Evolutionary conservation across 92 coral and sea anemone species (phyloP).

Genomic region (Phenganax subtilis): DNA sequence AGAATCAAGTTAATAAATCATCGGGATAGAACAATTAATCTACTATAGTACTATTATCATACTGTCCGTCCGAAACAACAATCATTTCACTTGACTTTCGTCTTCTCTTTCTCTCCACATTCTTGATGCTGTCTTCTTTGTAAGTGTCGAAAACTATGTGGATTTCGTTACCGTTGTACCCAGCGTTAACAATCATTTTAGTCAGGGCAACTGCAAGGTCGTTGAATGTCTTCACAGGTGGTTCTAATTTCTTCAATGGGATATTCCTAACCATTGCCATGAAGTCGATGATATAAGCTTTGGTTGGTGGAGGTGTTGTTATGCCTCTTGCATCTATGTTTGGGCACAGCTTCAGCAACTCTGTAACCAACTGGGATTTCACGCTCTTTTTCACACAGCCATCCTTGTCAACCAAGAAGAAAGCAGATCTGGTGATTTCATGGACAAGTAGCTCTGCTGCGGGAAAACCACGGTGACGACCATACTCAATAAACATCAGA

Average conservation of each 20-base stretch:
- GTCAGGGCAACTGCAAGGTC: slow-evolving; percentile 11
- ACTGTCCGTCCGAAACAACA: background rate
- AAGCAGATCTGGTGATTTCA: slow-evolving; percentile 11
- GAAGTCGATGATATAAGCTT: slow-evolving; percentile 1
- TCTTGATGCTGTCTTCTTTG: slow-evolving; percentile 17
- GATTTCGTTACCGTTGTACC: slow-evolving; percentile 2
- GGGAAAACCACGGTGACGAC: slow-evolving; percentile 14
- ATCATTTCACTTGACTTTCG: slow-evolving; percentile 1
- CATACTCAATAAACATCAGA: slow-evolving; percentile 30
- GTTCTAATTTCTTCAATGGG: slow-evolving; percentile 8
- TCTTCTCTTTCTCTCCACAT: slow-evolving; percentile 20
- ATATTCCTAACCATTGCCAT: slow-evolving; percentile 14
- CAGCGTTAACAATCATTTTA: slow-evolving; percentile 11
- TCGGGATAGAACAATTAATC: too few species aligned
- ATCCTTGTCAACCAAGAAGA: slow-evolving; percentile 22
- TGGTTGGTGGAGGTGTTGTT: slow-evolving; percentile 4
- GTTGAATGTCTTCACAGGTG: slow-evolving; percentile 15
- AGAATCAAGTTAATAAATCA: too few species aligned
- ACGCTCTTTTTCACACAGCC: slow-evolving; percentile 19
- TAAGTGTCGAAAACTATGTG: slow-evolving; percentile 6
- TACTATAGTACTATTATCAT: too few species aligned
- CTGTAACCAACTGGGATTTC: slow-evolving; percentile 10
- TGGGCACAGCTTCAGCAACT: slow-evolving; percentile 31
- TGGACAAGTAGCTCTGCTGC: slow-evolving; percentile 16
- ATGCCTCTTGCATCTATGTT: background rate